Evolutionary conservation across 2,888 invertebrate genomes (phyloP), one percentile per base, ranked within the genome.

Genomic region (Scotopteryx bipunctaria): DNA sequence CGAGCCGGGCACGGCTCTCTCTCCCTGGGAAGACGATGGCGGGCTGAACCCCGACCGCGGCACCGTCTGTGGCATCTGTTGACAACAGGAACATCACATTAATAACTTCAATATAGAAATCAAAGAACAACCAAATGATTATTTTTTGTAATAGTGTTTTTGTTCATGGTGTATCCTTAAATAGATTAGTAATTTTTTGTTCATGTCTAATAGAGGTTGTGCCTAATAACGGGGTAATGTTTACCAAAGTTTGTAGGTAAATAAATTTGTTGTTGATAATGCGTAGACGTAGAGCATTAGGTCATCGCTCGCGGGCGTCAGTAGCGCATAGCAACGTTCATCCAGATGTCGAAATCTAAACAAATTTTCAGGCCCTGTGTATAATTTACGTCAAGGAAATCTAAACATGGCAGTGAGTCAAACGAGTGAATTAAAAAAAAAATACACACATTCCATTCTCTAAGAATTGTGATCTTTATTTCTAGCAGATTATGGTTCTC

Each of bases 51-150:
- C 94, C 72, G 94, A 94, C 69, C 94, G 92, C 51, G 95, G 95
- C 71, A 95, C 95, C 73, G 94, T 95, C 91, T 95, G 95, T 85
- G 95, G 94, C 95, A 95, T 95, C 95, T 95, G 93, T 43, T 52
- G 58, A 83, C 82, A 86, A 88, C 43, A 42, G 52, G 65, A 69
- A 63, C 44, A 4, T 19, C 46, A 43, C 13, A 19, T 69, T 36
- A 59, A 36, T 42, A 15, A 16, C 11, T 15, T 0, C 5, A 16
- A 38, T 5, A 33, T 2, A 33, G 5, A 15, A 11, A 25, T 3
- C 15, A 27, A 27, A 38, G 3, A 1, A n/a, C 8, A 8, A 9
- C 11, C 9, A 27, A 11, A 5, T 27, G 11, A 27, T 27, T 1
- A 9, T 2, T 5, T 27, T n/a, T 9, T 27, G 27, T 4, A 9